Evolutionary conservation across 2,113 vertebrate genomes (phyloP), one percentile per base, ranked within the genome.

Genomic region (Euleptes europaea): DNA sequence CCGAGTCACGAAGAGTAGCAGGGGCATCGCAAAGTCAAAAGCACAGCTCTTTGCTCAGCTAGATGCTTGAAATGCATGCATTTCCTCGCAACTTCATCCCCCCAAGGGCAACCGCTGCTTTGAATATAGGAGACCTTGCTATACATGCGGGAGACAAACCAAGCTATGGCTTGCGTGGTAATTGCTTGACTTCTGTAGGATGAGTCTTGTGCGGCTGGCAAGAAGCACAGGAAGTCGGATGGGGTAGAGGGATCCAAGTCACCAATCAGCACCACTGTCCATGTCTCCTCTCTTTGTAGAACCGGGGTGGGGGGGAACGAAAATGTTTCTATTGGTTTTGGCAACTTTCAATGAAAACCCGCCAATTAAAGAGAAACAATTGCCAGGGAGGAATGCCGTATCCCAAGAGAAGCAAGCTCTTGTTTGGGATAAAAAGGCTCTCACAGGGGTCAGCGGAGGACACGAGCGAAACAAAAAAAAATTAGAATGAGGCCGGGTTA

Each of bases 291-390:
- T 14, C 40, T 72, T 73, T 80, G 51, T 23, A 38, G 76, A 80
- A 79, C 13, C 13, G 47, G 12, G 75, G 23, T 7, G 38, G 71
- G 17, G 76, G 15, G 14, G 21, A 21, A 57, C 47, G 66, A 63
- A 85, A 54, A 80, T 19, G 42, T 80, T 73, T 72, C 77, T 14
- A 47, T 60, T 47, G 69, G 54, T 28, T 35, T 79, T 85, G 84
- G 76, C 84, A 80, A 57, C n/a, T 23, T 47, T 65, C 35, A 65
- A 38, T 65, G 44, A 40, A 72, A 80, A 65, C 67, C 42, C 14
- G 69, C 54, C 77, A 85, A 85, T 85, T 85, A 85, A 44, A 78
- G 66, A 42, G 67, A 78, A 65, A 47, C 51, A 80, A 60, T 49
- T 54, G 11, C 54, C 79, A n/a, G n/a, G 10, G 28, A 72, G 38